phyloP scores from a whole-genome alignment of 2,888 invertebrate genomes.

The Patella ulyssiponensis region DNA sequence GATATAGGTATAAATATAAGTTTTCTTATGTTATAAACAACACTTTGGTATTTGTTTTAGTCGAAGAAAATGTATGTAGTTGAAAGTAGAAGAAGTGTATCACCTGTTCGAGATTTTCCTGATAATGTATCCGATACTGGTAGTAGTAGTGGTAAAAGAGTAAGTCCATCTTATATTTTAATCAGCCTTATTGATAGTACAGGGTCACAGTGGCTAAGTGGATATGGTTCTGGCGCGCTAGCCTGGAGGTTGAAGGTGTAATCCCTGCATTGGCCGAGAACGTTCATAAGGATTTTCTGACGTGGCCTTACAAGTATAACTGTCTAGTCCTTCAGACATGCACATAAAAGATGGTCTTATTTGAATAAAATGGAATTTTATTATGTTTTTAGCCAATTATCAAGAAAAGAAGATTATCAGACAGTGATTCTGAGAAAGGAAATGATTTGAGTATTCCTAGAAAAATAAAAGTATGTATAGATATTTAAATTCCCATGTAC shows the following conservation, averaged over 20 bases:
- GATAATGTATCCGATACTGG: constrained; percentile 67
- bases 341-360: too few species aligned
- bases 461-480: constrained; percentile 14
- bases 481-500: too few species aligned
- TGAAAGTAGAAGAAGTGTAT: constrained; percentile 57
- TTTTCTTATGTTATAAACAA: background rate
- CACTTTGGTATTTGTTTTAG: constrained; percentile 41
- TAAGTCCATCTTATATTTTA: background rate
- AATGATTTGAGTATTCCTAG: constrained; percentile 35
- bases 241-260: too few species aligned
- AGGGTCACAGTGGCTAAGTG: too few species aligned
- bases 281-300: too few species aligned
- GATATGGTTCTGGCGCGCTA: too few species aligned
- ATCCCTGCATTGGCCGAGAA: too few species aligned
- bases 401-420: constrained; percentile 73
- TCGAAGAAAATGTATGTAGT: constrained; percentile 78
- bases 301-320: too few species aligned
- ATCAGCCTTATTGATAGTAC: too few species aligned
- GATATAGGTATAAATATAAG: background rate
- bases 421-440: constrained; percentile 77
- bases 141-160: constrained; percentile 54
- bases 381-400: constrained; percentile 17
- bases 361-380: too few species aligned
- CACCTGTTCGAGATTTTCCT: constrained; percentile 57
- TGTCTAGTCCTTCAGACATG: too few species aligned